Conservation (phyloP, 2,888 invertebrate genomes). For the Lasioglossum marginatum region DNA sequence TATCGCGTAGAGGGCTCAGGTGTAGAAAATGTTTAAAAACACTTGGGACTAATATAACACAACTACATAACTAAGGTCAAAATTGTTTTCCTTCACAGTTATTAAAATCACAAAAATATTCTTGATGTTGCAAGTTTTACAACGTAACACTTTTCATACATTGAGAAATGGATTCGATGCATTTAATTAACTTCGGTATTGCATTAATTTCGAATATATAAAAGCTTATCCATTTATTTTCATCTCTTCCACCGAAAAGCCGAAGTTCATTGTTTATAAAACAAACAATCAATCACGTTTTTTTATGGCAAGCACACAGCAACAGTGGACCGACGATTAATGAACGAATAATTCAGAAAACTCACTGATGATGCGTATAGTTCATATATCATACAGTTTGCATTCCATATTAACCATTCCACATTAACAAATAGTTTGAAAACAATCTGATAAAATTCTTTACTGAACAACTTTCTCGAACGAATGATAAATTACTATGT, state of each 20-base stretch:
- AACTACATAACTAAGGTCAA: not conserved
- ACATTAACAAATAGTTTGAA: not conserved
- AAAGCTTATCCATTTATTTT: not conserved
- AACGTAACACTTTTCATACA: not conserved
- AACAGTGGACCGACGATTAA: not conserved
- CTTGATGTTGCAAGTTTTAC: not conserved
- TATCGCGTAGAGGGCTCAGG: not conserved
- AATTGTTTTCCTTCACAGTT: not conserved
- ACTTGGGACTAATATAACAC: not conserved
- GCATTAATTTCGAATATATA: not conserved
- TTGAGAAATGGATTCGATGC: not conserved
- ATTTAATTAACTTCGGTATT: not conserved
- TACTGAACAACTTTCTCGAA: not conserved
- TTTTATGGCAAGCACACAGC: not conserved
- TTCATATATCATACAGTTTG: not conserved
- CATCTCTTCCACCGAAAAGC: not conserved
- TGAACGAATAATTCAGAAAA: not conserved
- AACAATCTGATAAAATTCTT: not conserved
- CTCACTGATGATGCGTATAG: not conserved
- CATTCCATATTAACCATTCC: too few species aligned
- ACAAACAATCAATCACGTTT: conserved; percentile 1
- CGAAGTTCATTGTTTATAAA: not conserved
- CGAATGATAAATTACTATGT: not conserved
- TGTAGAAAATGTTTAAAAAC: not conserved
- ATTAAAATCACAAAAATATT: not conserved